Evolutionary conservation across 2,113 vertebrate genomes (phyloP), one percentile per base, ranked within the genome.

Genomic region (Heterocephalus glaber): DNA sequence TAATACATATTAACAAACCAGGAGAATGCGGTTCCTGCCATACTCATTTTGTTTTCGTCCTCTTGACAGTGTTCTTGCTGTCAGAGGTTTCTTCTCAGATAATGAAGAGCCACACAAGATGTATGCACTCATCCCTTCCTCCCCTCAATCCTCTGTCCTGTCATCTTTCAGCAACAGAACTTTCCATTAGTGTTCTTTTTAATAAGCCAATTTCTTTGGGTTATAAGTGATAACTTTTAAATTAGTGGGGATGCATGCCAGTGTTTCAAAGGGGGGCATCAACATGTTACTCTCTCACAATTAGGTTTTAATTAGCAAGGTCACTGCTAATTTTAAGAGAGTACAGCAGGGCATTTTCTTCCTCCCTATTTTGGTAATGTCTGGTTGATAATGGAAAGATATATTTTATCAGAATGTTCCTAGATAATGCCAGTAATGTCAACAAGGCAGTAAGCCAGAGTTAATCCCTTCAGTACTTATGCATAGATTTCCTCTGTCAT

Each of bases 281-380:
- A 68, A 72, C 66, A 68, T 88, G 83, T 82, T 82, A 65, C 80
- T 81, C 52, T 94, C 72, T 96, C 58, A 86, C 81, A 87, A 86
- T 90, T 95, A 95, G 89, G 41, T 94, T 97, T 97, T 94, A 95
- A 96, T 97, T 96, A 96, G 95, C 91, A 95, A 95, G 95, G 70
- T 95, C 81, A 76, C 44, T 77, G 90, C 94, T 95, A 90, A 85
- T 97, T 97, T 94, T 85, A 66, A 89, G 84, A 86, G 72, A 68
- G 35, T 60, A 44, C 68, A 96, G 74, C 79, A 47, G 52, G 84
- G 30, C 7, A 6, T 58, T 52, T 22, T 61, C 52, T 74, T 44
- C 17, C 35, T 72, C 47, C 28, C 47, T 61, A 19, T 85, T 85
- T 95, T 38, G 41, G 93, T 82, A 81, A 92, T 47, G 38, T 65